These are phyloP conservation scores for Oreochromis tanganicae DNA, from an alignment of 2,113 vertebrate species.

Conservation along the genomic window DNA sequence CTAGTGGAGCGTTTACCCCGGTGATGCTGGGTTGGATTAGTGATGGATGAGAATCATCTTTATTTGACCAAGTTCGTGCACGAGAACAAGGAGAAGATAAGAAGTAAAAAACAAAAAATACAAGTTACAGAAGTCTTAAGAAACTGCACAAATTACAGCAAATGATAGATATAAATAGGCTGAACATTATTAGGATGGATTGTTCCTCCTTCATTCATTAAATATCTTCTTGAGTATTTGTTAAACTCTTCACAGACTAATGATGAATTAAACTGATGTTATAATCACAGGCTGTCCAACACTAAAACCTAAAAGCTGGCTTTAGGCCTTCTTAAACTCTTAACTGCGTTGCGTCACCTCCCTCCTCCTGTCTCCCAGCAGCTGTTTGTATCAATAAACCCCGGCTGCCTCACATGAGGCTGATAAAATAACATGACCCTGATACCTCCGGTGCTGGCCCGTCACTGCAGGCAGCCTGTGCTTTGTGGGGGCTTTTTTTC, in stretches of 20 bases:
- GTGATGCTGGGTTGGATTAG: background rate
- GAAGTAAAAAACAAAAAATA: background rate
- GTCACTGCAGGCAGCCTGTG: background rate
- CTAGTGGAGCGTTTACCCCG: background rate
- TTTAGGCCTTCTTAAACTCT: background rate
- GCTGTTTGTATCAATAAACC: background rate
- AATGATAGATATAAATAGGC: background rate
- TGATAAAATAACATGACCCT: background rate
- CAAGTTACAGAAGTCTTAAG: background rate
- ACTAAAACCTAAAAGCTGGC: background rate
- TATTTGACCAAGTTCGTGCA: too few species aligned
- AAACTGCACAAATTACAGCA: background rate
- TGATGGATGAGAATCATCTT: background rate
- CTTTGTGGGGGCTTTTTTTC: background rate
- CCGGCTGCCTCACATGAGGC: background rate
- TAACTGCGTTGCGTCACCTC: background rate
- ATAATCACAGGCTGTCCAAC: background rate
- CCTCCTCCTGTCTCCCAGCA: background rate
- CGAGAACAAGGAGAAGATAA: background rate
- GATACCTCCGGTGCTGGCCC: background rate
- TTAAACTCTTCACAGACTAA: background rate
- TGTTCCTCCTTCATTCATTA: background rate
- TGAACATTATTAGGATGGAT: background rate
- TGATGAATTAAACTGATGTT: background rate
- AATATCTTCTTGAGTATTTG: background rate